phyloP scores from a whole-genome alignment of 2,797 vertebrate species.

The Sebastes jordani region DNA sequence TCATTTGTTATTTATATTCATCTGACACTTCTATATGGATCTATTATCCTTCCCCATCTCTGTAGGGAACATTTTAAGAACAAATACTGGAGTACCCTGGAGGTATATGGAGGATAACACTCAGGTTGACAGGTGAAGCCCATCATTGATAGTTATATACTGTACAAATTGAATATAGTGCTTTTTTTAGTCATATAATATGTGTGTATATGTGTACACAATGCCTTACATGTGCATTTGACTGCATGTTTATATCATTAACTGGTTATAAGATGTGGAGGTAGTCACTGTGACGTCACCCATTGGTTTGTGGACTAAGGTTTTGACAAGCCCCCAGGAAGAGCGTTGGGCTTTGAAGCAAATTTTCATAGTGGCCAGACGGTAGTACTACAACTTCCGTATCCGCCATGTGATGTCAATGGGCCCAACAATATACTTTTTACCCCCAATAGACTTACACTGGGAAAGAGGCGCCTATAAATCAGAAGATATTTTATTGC shows the following conservation, averaged over 20 bases:
- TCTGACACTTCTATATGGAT: slow-evolving; percentile 27
- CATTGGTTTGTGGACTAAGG: no score
- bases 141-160: background rate
- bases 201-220: background rate
- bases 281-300: no score
- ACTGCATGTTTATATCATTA: background rate
- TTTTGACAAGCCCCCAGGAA: no score
- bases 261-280: no score
- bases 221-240: background rate
- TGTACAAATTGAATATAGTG: background rate
- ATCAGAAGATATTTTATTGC: no score
- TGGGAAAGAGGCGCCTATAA: no score
- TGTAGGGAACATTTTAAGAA: slow-evolving; percentile 9
- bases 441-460: no score
- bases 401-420: no score
- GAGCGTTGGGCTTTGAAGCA: no score
- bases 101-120: background rate
- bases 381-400: no score
- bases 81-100: slow-evolving; percentile 5
- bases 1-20: slow-evolving; percentile 33
- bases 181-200: background rate
- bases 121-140: slow-evolving; percentile 11
- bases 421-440: no score
- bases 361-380: no score
- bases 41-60: background rate